Evolutionary conservation across 2,113 vertebrate species (phyloP).

Genomic region (Megaleporinus macrocephalus): DNA sequence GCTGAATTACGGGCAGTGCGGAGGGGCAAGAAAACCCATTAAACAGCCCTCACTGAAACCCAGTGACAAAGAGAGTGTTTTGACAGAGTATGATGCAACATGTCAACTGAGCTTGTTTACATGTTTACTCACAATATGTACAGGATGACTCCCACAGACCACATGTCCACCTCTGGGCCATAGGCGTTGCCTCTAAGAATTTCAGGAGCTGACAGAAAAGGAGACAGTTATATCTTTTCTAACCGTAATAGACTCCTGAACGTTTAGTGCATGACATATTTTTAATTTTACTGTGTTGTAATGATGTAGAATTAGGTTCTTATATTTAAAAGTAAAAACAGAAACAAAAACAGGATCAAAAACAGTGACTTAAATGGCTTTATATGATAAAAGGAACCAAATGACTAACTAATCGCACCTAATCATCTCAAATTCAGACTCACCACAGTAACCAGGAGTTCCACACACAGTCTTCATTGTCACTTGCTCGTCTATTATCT

Average conservation of each 20-base stretch:
- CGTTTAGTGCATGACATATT: not conserved
- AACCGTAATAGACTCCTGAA: not conserved
- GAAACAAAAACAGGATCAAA: not conserved
- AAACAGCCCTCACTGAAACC: not conserved
- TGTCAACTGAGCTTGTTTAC: constrained; percentile 4
- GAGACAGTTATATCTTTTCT: not conserved
- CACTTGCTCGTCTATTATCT: constrained; percentile 88
- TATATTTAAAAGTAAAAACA: not conserved
- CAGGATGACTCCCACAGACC: constrained; percentile 90
- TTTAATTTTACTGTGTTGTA: not conserved
- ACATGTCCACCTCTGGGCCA: constrained; percentile 90
- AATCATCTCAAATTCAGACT: constrained; percentile 50
- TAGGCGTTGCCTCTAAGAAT: constrained; percentile 86
- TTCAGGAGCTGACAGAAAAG: constrained; percentile 81
- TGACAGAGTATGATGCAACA: not conserved
- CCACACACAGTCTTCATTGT: constrained; percentile 91
- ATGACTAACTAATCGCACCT: not conserved
- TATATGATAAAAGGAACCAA: not conserved
- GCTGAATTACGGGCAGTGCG: constrained; percentile 5
- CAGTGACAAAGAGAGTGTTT: constrained; percentile 10
- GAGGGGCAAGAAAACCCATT: constrained; percentile 1
- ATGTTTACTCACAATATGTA: constrained; percentile 88
- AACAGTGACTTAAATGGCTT: not conserved
- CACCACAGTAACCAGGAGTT: constrained; percentile 90
- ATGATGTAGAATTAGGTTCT: not conserved